phyloP scores from a whole-genome alignment of 2,113 vertebrate species.

The Lophura nycthemera region DNA sequence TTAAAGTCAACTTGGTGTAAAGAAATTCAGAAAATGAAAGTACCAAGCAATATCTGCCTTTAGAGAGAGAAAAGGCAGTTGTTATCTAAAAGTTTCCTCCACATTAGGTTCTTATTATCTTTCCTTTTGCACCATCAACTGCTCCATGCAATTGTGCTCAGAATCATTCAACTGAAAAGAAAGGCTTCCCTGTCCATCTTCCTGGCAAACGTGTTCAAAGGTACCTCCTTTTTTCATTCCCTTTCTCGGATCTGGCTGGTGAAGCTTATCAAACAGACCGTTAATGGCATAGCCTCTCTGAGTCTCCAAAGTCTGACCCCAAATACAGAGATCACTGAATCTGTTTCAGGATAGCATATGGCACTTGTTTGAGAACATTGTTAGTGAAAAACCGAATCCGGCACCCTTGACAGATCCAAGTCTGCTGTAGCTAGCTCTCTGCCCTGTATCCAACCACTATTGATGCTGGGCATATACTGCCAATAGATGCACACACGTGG shows the following conservation, averaged over 20 bases:
- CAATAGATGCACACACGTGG: not conserved
- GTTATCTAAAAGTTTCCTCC: constrained; percentile 35
- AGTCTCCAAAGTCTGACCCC: not conserved
- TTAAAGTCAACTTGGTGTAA: constrained; percentile 8
- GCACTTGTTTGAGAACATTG: not conserved
- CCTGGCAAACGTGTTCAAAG: not conserved
- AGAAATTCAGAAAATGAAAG: constrained; percentile 26
- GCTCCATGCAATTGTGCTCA: constrained; percentile 19
- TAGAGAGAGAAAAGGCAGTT: not conserved
- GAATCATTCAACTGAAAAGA: constrained; percentile 15
- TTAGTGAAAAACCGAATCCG: fast-evolving
- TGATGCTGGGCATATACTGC: fast-evolving
- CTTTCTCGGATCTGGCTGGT: not conserved
- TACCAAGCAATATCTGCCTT: not conserved
- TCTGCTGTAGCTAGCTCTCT: not conserved
- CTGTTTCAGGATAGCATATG: not conserved
- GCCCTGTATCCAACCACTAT: fast-evolving
- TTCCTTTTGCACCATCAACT: constrained; percentile 38
- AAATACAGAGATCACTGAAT: not conserved
- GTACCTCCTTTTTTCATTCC: not conserved
- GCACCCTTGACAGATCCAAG: not conserved
- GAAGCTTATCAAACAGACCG: not conserved
- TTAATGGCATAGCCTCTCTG: not conserved
- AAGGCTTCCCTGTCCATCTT: constrained; percentile 14
- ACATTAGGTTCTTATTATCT: constrained; percentile 32